phyloP scores from a whole-genome alignment of 2,113 vertebrate genomes.

The Galeopterus variegatus region DNA sequence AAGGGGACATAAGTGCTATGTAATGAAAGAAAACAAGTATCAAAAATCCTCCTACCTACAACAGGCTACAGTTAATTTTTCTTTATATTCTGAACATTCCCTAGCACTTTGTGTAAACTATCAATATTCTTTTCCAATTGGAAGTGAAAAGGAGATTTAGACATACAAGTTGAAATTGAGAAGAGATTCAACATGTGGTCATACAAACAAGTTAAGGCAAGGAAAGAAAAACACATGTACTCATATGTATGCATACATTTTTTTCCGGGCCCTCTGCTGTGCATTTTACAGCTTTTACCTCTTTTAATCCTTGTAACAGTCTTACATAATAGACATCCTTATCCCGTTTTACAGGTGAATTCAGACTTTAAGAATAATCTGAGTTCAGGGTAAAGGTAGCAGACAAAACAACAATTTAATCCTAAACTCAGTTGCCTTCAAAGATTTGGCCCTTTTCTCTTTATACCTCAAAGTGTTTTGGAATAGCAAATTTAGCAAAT shows the following conservation, averaged over 20 bases:
- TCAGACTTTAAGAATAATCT: background rate
- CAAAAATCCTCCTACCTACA: background rate
- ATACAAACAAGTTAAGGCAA: background rate
- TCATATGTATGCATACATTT: background rate
- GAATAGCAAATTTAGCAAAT: background rate
- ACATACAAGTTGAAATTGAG: background rate
- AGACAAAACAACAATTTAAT: background rate
- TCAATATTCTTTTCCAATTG: background rate
- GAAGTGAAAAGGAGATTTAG: background rate
- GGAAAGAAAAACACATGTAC: background rate
- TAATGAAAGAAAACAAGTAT: background rate
- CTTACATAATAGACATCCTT: background rate
- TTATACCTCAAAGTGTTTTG: background rate
- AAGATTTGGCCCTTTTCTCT: background rate
- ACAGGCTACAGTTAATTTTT: background rate
- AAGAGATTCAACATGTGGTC: background rate
- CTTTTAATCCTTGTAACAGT: background rate
- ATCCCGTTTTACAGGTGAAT: background rate
- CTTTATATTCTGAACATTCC: background rate
- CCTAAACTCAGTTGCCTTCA: constrained; percentile 12
- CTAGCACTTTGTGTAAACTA: background rate
- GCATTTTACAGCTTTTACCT: background rate
- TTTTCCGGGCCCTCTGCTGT: background rate
- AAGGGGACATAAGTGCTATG: background rate
- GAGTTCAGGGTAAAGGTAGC: background rate